phyloP scores from a whole-genome alignment of 2,113 vertebrate genomes.

The Equus quagga region DNA sequence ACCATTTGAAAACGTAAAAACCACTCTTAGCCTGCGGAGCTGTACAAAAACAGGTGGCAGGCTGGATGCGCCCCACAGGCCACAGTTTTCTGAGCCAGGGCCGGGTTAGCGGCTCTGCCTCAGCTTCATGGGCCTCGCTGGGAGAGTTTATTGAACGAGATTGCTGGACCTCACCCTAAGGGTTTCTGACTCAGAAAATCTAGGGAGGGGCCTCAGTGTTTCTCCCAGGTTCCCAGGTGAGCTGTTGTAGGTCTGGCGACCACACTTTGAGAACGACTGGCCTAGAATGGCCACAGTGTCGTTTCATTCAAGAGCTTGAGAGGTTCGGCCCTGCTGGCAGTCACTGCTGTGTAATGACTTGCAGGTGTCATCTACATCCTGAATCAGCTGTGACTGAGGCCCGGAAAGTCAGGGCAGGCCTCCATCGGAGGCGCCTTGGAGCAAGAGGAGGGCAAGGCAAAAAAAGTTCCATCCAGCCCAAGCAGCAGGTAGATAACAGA shows the following conservation, averaged over 20 bases:
- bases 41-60: neutral
- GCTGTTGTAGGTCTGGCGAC: neutral
- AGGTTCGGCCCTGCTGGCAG: too few relatives aligned
- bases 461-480: neutral
- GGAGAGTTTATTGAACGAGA: neutral
- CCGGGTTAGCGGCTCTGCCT: neutral
- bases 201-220: too few relatives aligned
- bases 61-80: neutral
- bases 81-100: neutral
- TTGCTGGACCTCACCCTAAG: neutral
- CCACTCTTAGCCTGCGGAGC: neutral
- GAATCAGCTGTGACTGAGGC: too few relatives aligned
- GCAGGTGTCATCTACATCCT: too few relatives aligned
- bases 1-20: neutral
- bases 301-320: neutral
- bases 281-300: neutral
- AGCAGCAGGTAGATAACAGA: neutral
- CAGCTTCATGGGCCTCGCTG: neutral
- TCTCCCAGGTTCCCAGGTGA: neutral
- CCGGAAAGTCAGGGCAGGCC: neutral
- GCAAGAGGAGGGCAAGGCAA: neutral
- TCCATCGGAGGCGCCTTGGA: neutral
- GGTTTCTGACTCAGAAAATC: neutral
- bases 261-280: neutral
- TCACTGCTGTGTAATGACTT: neutral